Conservation (phyloP, 2,888 invertebrate genomes). For the Drosophila pseudotalamancana region DNA sequence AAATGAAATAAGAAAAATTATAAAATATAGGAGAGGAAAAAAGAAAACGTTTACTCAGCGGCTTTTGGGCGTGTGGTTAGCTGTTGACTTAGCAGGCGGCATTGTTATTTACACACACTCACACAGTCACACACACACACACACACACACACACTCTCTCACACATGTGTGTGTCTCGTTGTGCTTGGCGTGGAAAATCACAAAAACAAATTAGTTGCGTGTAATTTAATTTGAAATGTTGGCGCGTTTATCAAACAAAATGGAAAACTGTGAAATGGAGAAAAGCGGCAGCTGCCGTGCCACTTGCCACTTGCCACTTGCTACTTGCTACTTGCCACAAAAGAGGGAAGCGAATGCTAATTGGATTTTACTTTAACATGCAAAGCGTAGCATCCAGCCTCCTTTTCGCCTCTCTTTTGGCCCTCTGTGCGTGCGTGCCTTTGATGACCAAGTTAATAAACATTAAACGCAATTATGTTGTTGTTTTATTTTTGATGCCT, state of each 20-base stretch:
- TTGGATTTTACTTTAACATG: conserved; percentile 69
- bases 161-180: conserved; percentile 19
- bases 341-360: conserved; percentile 66
- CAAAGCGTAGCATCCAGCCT: conserved; percentile 25
- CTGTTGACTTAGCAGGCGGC: conserved; percentile 47
- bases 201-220: conserved; percentile 77
- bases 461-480: conserved; percentile 72
- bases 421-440: conserved; percentile 41
- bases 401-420: neutral
- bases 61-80: conserved; percentile 42
- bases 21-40: conserved; percentile 19
- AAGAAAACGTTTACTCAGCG: conserved; percentile 51
- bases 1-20: conserved; percentile 40
- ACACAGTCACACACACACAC: conserved; percentile 13
- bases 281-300: conserved; percentile 9
- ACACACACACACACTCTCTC: conserved; percentile 10
- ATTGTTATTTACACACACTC: conserved; percentile 33
- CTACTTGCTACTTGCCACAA: conserved; percentile 14
- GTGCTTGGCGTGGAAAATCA: conserved; percentile 55
- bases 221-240: conserved; percentile 76
- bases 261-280: conserved; percentile 66
- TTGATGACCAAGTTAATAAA: conserved; percentile 74
- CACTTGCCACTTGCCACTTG: conserved; percentile 9
- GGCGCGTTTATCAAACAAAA: conserved; percentile 75
- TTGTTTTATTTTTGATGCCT: conserved; percentile 56